Percentiles rank a stretch among this genome's conserved stretches.
Evolutionary conservation across 2,888 invertebrate genomes (phyloP).

Genomic region (Chironomus riparius): DNA sequence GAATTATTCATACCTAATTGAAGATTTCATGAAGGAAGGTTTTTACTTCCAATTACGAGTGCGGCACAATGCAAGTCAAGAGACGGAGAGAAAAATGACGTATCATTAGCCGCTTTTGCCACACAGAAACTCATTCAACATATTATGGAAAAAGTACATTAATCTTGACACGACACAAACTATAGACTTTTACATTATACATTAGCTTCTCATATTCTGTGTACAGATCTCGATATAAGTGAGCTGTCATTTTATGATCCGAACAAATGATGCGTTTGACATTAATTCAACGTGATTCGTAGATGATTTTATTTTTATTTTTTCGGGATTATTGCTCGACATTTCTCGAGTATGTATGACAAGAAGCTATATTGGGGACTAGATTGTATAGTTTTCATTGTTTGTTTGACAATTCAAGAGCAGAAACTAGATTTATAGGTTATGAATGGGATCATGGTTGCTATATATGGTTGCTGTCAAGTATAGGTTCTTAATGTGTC

Average conservation of each 20-base stretch:
- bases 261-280: constrained; percentile 24
- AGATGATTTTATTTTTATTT: neutral
- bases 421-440: too few relatives aligned
- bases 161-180: constrained; percentile 10
- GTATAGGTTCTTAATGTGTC: too few relatives aligned
- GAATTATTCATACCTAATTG: neutral
- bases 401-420: neutral
- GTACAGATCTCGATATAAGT: neutral
- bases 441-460: too few relatives aligned
- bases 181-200: too few relatives aligned
- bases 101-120: constrained; percentile 20
- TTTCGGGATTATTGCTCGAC: too few relatives aligned
- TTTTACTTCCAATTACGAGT: neutral
- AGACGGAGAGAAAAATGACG: neutral
- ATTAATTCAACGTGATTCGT: constrained; percentile 16
- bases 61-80: neutral
- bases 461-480: too few relatives aligned
- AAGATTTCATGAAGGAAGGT: neutral
- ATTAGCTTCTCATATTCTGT: neutral
- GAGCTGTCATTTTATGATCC: constrained; percentile 22
- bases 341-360: neutral
- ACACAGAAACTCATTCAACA: neutral
- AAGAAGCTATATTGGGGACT: too few relatives aligned
- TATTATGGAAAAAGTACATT: neutral
- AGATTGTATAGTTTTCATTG: neutral